Evolutionary conservation across 2,797 vertebrate genomes (phyloP).

Genomic region (Acrossocheilus fasciatus): DNA sequence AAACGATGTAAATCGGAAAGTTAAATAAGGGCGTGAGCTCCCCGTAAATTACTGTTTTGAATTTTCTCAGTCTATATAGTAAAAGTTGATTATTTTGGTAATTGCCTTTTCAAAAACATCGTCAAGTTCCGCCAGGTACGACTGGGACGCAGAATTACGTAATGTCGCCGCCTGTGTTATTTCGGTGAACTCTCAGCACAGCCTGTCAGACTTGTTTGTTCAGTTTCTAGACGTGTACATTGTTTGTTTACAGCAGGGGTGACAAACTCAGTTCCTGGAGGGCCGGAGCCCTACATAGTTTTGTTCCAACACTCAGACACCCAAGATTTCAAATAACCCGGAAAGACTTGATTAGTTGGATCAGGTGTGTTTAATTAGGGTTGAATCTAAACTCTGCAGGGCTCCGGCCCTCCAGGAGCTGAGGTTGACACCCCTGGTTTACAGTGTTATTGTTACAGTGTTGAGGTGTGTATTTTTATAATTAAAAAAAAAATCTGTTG

Average conservation of each 20-base stretch:
- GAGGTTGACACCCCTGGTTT: background rate
- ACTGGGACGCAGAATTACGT: constrained; percentile 17
- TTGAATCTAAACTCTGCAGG: too few species aligned
- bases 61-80: background rate
- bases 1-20: background rate
- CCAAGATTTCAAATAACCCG: too few species aligned
- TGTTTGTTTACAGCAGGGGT: background rate
- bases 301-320: too few species aligned
- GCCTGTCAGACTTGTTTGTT: constrained; percentile 24
- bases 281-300: too few species aligned
- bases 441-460: background rate
- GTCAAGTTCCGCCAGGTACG: constrained; percentile 3
- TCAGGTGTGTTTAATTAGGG: too few species aligned
- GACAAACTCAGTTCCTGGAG: too few species aligned
- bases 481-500: background rate
- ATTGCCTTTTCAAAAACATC: background rate
- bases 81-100: background rate
- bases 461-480: too few species aligned
- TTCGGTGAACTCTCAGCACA: background rate
- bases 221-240: background rate
- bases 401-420: too few species aligned
- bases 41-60: background rate
- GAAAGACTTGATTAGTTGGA: too few species aligned
- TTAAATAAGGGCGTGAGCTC: background rate
- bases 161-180: background rate